These are phyloP conservation scores for Aegotheles bennettii DNA, from an alignment of 2,113 vertebrate genomes.

Conservation along the genomic window DNA sequence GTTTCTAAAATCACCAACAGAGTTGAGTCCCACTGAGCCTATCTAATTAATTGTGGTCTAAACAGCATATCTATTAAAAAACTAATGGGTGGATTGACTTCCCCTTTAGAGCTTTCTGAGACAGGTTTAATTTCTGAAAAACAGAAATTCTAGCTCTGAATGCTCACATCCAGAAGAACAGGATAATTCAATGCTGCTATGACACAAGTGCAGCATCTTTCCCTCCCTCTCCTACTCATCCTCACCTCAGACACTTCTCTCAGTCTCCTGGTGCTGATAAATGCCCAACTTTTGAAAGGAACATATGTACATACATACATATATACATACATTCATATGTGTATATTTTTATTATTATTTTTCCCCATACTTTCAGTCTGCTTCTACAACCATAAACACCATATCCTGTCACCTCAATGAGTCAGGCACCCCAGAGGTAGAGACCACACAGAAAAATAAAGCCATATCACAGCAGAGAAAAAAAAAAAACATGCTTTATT, in stretches of 20 bases:
- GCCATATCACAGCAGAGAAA: neutral
- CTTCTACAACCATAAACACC: neutral
- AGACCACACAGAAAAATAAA: neutral
- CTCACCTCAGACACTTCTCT: neutral
- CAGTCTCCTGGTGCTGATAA: neutral
- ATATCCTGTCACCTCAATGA: neutral
- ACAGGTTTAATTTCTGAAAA: neutral
- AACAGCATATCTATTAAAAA: neutral
- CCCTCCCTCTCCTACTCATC: neutral
- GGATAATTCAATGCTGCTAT: neutral
- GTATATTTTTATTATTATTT: neutral
- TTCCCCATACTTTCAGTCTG: neutral
- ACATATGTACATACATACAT: neutral
- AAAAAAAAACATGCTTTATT: neutral
- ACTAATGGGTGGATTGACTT: neutral
- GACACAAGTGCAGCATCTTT: neutral
- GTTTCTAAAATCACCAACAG: neutral
- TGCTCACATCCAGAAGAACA: neutral
- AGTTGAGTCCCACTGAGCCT: neutral
- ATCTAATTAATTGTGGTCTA: neutral
- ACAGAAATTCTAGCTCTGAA: neutral
- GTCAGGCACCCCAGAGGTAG: neutral
- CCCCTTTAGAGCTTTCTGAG: neutral
- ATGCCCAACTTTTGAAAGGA: neutral
- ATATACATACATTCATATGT: neutral